These are phyloP conservation scores for Holothuria glaberrima DNA, from an alignment of 35 echinoderm and acorn worm genomes.

Conservation along the genomic window DNA sequence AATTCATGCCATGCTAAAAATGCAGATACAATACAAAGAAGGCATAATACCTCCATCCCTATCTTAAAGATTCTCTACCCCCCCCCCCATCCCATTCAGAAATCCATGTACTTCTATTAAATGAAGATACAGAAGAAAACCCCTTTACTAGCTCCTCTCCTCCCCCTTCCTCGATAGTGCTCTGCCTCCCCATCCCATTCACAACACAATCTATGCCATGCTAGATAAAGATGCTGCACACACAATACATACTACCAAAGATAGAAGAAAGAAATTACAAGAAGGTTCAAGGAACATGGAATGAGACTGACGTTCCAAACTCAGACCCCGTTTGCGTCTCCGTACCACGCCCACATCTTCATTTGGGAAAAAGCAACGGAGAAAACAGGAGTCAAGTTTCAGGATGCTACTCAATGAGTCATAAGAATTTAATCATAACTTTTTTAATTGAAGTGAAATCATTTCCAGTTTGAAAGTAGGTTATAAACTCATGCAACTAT, in stretches of 20 bases:
- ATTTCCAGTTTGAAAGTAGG: too few species aligned
- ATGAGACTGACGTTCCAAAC: conserved; percentile 66
- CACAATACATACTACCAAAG: conserved; percentile 13
- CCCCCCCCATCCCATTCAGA: background rate
- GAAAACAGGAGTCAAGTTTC: too few species aligned
- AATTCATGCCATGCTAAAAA: too few species aligned
- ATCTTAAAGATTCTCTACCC: background rate
- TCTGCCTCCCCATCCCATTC: background rate
- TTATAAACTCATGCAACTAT: too few species aligned
- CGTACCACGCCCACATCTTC: conserved; percentile 43
- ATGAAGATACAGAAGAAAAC: background rate
- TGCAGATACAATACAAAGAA: too few species aligned
- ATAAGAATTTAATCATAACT: too few species aligned
- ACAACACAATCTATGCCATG: conserved; percentile 1
- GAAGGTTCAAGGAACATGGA: conserved; percentile 72
- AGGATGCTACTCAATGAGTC: too few species aligned
- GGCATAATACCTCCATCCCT: too few species aligned
- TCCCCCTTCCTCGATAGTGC: background rate
- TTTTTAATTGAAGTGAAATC: too few species aligned
- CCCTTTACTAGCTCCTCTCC: background rate
- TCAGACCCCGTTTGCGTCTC: conserved; percentile 49
- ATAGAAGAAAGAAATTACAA: conserved; percentile 47
- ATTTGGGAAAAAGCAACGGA: background rate
- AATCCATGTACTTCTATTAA: background rate
- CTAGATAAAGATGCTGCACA: background rate